Conservation (phyloP, 2,797 vertebrate species). For the Serranus cabrilla region DNA sequence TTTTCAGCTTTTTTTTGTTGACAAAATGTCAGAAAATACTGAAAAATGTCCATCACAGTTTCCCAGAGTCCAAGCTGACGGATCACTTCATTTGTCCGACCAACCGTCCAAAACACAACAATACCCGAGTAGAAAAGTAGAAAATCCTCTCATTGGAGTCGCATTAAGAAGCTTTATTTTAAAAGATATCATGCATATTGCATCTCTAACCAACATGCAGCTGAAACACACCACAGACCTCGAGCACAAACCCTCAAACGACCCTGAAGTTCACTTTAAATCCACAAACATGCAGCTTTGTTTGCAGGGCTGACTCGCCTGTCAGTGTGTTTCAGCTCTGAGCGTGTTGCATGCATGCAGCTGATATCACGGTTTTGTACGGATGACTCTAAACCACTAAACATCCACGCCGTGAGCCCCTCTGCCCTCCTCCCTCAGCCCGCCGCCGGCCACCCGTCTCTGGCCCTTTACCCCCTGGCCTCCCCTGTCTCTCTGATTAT, state of each 20-base stretch:
- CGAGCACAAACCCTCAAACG: background rate
- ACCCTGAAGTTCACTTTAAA: background rate
- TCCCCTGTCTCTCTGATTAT: slow-evolving; percentile 70
- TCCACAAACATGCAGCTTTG: background rate
- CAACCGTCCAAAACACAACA: too few species aligned
- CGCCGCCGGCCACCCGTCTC: slow-evolving; percentile 34
- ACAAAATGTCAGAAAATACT: too few species aligned
- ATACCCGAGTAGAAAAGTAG: too few species aligned
- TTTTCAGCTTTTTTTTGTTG: too few species aligned
- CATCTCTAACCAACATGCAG: background rate
- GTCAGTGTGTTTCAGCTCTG: background rate
- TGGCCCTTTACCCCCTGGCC: slow-evolving; percentile 43
- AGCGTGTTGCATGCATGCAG: background rate
- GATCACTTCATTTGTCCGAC: too few species aligned
- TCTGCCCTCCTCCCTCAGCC: slow-evolving; percentile 24
- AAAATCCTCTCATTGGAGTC: too few species aligned
- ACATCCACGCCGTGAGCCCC: slow-evolving; percentile 15
- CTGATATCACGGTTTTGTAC: background rate
- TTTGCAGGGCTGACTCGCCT: background rate
- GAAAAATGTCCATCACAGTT: too few species aligned
- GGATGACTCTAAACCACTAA: background rate
- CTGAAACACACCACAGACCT: background rate
- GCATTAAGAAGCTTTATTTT: too few species aligned
- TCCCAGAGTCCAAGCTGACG: too few species aligned
- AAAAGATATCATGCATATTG: background rate